Evolutionary conservation across 2,113 vertebrate genomes (phyloP), one percentile per base, ranked within the genome.

Genomic region (Podarcis muralis): DNA sequence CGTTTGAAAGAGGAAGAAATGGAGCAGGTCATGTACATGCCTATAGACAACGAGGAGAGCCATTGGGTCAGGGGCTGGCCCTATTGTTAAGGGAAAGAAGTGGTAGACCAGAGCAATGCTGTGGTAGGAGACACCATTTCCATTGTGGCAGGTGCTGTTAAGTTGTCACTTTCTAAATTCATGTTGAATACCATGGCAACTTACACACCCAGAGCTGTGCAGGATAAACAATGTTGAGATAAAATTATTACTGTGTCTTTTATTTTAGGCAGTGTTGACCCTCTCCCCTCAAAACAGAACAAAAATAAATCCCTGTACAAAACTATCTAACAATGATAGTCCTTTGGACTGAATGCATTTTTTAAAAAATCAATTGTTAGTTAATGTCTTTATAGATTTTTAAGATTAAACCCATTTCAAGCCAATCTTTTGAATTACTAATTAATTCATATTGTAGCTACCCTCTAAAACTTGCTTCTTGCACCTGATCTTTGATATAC

Each of bases 371-470:
- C 79, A 59, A 81, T 81, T 13, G 12, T 53, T 30, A 16, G n/a
- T 37, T 66, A 66, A 65, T 32, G 37, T 82, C 32, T 65, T 37
- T 66, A 66, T 40, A 66, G 81, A 66, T 15, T 25, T 40, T 27
- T 35, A 25, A 82, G 81, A 66, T 66, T 82, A 37, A n/a, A n/a
- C 40, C 77, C 48, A 53, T 53, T 53, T 53, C 48, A 53, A 65
- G 32, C 69, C 7, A 27, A n/a, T 3, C 88, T 65, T 6, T 88
- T 89, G 65, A 65, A 65, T 57, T 88, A 13, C 62, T 71, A 87
- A 88, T 89, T 89, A 40, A 87, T 91, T 89, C 74, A 66, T 77
- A 9, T n/a, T 37, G 23, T 2, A 66, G 5, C 1, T 62, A 35
- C 69, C 59, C 2, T 81, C 0, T 22, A 48, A 87, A 91, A 81